A percentile compares a stretch with the other conserved stretches of the same genome.
These are phyloP conservation scores for Sylvietta virens DNA, from an alignment of 2,113 vertebrate species.

Conservation along the genomic window DNA sequence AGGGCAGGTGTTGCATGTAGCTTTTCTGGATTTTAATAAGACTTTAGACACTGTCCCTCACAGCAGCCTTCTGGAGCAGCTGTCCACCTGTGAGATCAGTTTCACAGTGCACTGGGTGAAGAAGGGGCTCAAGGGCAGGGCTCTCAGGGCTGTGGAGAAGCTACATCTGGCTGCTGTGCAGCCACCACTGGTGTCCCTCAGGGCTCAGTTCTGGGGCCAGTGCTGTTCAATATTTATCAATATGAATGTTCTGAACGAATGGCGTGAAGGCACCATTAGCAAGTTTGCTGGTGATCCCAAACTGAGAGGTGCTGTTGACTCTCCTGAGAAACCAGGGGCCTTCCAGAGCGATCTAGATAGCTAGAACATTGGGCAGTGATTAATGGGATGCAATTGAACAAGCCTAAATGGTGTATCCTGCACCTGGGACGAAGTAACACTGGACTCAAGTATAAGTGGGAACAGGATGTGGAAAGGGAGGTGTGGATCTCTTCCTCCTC, in stretches of 20 bases:
- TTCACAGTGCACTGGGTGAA: not conserved
- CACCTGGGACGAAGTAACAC: not conserved
- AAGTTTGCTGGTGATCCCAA: not conserved
- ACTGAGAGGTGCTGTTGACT: not conserved
- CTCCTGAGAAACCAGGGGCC: not conserved
- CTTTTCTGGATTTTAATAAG: not conserved
- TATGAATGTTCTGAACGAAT: rapidly evolving
- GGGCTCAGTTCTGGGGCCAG: not conserved
- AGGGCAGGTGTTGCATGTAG: not conserved
- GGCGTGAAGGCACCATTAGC: not conserved
- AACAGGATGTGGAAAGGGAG: not conserved
- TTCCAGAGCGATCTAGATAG: not conserved
- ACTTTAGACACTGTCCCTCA: not conserved
- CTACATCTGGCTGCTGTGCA: not conserved
- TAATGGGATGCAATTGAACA: not conserved
- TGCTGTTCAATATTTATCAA: not conserved
- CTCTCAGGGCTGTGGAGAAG: not conserved
- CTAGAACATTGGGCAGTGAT: not conserved
- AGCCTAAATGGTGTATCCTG: not conserved
- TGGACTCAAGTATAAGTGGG: not conserved
- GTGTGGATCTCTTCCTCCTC: not conserved
- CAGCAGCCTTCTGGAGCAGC: not conserved
- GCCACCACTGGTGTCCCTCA: not conserved
- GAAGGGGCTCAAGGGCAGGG: not conserved
- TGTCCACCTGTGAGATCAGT: not conserved